A percentile compares a stretch with the other conserved stretches of the same genome.
These are phyloP conservation scores for Venusia cambrica DNA, from an alignment of 2,888 invertebrate species.

Conservation along the genomic window DNA sequence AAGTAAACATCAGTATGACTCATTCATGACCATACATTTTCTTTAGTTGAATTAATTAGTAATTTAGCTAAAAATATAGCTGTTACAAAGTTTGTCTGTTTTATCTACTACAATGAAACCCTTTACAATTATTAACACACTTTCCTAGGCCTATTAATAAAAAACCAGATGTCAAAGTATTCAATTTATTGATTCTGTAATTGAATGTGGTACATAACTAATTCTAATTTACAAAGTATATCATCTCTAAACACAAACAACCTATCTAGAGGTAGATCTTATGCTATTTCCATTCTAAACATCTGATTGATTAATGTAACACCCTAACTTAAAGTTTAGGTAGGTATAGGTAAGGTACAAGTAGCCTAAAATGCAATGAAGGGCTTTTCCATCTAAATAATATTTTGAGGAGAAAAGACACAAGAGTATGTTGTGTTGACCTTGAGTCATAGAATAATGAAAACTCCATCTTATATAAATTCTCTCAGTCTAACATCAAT, in stretches of 20 bases:
- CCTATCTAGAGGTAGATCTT: conserved; percentile 12
- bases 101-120: conserved; percentile 1
- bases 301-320: conserved; percentile 22
- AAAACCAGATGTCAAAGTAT: conserved; percentile 31
- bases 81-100: neutral
- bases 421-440: too few relatives aligned
- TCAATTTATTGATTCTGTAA: conserved; percentile 52
- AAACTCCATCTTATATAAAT: too few relatives aligned
- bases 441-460: too few relatives aligned
- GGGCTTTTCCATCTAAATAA: too few relatives aligned
- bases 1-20: conserved; percentile 52
- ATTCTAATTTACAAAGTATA: conserved; percentile 48
- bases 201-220: conserved; percentile 51
- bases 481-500: too few relatives aligned
- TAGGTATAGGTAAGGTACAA: too few relatives aligned
- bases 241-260: conserved; percentile 26
- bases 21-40: too few relatives aligned
- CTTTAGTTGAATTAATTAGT: too few relatives aligned
- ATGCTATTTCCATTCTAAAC: conserved; percentile 9
- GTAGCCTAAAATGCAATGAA: too few relatives aligned
- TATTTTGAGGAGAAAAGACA: too few relatives aligned
- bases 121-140: conserved; percentile 13
- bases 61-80: too few relatives aligned
- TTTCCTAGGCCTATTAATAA: conserved; percentile 24
- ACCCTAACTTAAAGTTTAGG: too few relatives aligned